phyloP scores from a whole-genome alignment of 2,888 invertebrate genomes.

The Mimas tiliae region DNA sequence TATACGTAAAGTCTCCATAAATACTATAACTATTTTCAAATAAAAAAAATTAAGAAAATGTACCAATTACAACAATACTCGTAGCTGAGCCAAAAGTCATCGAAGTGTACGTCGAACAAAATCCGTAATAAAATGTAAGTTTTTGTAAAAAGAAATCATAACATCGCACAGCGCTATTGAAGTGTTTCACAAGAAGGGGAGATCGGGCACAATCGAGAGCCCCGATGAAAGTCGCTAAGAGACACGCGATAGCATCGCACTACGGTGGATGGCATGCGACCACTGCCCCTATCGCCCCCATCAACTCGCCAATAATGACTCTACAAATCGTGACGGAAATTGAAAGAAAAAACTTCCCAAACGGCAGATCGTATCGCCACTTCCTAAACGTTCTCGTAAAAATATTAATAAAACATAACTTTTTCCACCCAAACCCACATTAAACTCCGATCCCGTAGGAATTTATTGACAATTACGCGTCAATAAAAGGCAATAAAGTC shows the following conservation, averaged over 20 bases:
- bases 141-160: constrained; percentile 69
- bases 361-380: constrained; percentile 78
- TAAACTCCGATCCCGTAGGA: constrained; percentile 82
- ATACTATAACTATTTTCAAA: too few relatives aligned
- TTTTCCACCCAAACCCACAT: constrained; percentile 85
- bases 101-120: not conserved
- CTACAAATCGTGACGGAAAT: constrained; percentile 85
- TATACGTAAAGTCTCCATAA: too few relatives aligned
- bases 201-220: constrained; percentile 67
- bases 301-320: constrained; percentile 80
- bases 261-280: constrained; percentile 72
- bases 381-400: constrained; percentile 84
- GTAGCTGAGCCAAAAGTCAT: not conserved
- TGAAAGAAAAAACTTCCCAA: constrained; percentile 84
- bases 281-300: constrained; percentile 83
- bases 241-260: constrained; percentile 77
- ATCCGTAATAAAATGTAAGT: constrained; percentile 26
- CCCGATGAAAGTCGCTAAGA: constrained; percentile 82
- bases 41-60: too few relatives aligned
- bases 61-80: too few relatives aligned
- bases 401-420: constrained; percentile 85
- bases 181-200: constrained; percentile 72
- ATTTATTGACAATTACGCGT: constrained; percentile 85
- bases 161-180: constrained; percentile 66
- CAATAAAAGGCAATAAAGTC: constrained; percentile 83